These are phyloP conservation scores for Barypeithes pellucidus DNA, from an alignment of 2,888 invertebrate species.

Conservation along the genomic window DNA sequence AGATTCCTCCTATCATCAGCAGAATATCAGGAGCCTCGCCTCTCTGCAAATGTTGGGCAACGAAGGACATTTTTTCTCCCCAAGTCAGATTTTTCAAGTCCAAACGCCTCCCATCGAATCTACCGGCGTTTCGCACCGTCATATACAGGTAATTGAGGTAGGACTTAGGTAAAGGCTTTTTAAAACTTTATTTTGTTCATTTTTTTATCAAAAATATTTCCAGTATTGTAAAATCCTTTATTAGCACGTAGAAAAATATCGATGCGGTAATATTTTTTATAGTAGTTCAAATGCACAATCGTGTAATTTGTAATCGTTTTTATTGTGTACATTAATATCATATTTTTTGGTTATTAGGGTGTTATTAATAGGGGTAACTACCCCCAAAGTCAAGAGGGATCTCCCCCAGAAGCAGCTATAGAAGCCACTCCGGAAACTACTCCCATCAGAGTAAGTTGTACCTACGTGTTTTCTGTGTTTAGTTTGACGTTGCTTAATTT, in stretches of 20 bases:
- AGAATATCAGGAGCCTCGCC: conserved; percentile 62
- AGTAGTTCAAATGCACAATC: conserved; percentile 4
- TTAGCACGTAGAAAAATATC: too few relatives aligned
- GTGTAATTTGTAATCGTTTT: too few relatives aligned
- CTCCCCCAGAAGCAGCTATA: conserved; percentile 89
- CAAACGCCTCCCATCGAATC: conserved; percentile 69
- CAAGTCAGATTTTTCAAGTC: conserved; percentile 65
- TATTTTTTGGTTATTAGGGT: conserved; percentile 46
- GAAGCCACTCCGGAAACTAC: conserved; percentile 94
- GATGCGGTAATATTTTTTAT: too few relatives aligned
- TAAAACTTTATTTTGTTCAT: conserved; percentile 19
- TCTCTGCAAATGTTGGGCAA: conserved; percentile 55
- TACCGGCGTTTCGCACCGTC: conserved; percentile 70
- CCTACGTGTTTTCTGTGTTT: too few relatives aligned
- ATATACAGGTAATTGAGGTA: conserved; percentile 68
- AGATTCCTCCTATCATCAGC: conserved; percentile 63
- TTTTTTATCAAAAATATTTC: neutral
- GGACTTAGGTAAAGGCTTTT: conserved; percentile 50
- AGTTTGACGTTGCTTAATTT: too few relatives aligned
- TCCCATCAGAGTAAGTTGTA: conserved; percentile 78
- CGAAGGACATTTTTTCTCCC: conserved; percentile 65
- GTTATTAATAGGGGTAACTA: conserved; percentile 46
- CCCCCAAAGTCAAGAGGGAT: conserved; percentile 72
- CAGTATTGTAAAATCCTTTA: too few relatives aligned
- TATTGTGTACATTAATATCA: too few relatives aligned